Evolutionary conservation across 2,113 vertebrate species (phyloP).

Genomic region (Seriola aureovittata): DNA sequence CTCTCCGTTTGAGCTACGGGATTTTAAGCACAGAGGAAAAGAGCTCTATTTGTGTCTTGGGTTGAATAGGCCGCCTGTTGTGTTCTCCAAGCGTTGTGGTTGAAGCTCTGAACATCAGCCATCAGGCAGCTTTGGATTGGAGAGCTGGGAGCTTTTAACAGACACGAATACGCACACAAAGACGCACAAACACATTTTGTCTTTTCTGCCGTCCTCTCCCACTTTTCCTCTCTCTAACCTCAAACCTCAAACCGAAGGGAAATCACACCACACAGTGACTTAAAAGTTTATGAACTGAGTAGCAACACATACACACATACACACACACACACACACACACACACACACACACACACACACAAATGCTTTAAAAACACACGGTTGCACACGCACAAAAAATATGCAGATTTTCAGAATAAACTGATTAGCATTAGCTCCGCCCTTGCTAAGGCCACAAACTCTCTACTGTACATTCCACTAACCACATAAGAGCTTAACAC

Average conservation of each 20-base stretch:
- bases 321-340: conserved; percentile 17
- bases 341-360: conserved; percentile 17
- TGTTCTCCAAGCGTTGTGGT: conserved; percentile 60
- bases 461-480: conserved; percentile 47
- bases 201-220: conserved; percentile 33
- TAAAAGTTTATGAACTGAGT: conserved; percentile 38
- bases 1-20: conserved; percentile 33
- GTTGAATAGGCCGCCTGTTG: conserved; percentile 63
- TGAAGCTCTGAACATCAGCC: conserved; percentile 61
- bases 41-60: conserved; percentile 66
- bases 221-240: conserved; percentile 36
- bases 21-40: conserved; percentile 53
- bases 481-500: conserved; percentile 36
- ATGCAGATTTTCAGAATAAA: conserved; percentile 70
- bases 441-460: conserved; percentile 46
- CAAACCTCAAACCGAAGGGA: conserved; percentile 60
- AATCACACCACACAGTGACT: conserved; percentile 49
- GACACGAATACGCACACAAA: conserved; percentile 37
- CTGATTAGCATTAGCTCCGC: conserved; percentile 64
- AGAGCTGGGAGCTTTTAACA: conserved; percentile 65
- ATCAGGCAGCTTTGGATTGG: conserved; percentile 54
- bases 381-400: conserved; percentile 33
- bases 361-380: conserved; percentile 4
- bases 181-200: conserved; percentile 35
- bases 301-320: conserved; percentile 15